A percentile compares a stretch with the other conserved stretches of the same genome.
Conservation (phyloP, 2,113 vertebrate genomes). For the Eurystomus gularis region DNA sequence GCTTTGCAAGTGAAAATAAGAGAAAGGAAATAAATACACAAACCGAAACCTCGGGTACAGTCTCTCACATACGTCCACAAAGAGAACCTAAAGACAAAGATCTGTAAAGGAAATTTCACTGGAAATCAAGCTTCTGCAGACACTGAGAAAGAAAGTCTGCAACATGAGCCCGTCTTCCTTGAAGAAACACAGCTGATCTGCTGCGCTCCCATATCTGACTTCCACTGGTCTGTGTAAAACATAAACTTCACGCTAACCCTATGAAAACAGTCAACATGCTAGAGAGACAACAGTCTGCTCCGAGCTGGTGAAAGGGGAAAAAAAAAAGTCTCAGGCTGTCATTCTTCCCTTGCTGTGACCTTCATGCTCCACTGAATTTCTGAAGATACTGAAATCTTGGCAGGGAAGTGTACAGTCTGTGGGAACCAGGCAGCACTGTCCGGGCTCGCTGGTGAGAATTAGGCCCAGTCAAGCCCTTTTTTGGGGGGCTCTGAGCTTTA, state of each 20-base stretch:
- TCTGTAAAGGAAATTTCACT: slow-evolving; percentile 22
- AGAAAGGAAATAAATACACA: slow-evolving; percentile 10
- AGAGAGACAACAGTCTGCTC: slow-evolving; percentile 53
- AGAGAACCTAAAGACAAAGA: slow-evolving; percentile 27
- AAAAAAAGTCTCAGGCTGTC: slow-evolving; percentile 62
- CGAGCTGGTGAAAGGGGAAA: slow-evolving; percentile 28
- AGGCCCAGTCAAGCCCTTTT: neutral
- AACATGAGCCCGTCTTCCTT: slow-evolving; percentile 20
- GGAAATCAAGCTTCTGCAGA: slow-evolving; percentile 25
- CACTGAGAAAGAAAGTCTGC: slow-evolving; percentile 30
- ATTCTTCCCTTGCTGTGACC: slow-evolving; percentile 72
- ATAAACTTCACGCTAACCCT: slow-evolving; percentile 62
- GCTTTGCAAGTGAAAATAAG: slow-evolving; percentile 15
- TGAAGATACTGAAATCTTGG: slow-evolving; percentile 77
- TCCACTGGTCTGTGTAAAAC: slow-evolving; percentile 55
- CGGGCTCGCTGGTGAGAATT: slow-evolving; percentile 18
- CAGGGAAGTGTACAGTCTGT: slow-evolving; percentile 74
- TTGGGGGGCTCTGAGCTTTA: neutral
- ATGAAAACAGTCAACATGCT: slow-evolving; percentile 60
- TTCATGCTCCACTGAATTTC: slow-evolving; percentile 72
- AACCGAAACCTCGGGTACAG: neutral
- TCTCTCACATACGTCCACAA: neutral
- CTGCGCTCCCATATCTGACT: slow-evolving; percentile 41
- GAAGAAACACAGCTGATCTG: slow-evolving; percentile 58
- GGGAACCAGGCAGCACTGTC: slow-evolving; percentile 63